These are phyloP conservation scores for Hippocampus zosterae DNA, from an alignment of 2,113 vertebrate species.

Conservation along the genomic window DNA sequence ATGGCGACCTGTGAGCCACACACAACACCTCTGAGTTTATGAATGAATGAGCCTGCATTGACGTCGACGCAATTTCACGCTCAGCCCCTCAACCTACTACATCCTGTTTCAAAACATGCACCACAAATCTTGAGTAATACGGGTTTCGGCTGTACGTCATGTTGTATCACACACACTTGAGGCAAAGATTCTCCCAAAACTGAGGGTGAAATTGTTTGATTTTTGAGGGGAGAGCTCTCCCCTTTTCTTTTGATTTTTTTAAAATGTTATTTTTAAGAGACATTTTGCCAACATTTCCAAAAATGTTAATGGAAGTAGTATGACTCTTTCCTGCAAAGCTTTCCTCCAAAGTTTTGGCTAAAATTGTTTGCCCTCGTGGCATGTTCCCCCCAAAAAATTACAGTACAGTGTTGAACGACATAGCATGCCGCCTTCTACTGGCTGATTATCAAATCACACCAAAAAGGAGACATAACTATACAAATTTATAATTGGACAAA, in stretches of 20 bases:
- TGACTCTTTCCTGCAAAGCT: background rate
- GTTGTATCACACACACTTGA: background rate
- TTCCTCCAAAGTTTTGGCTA: background rate
- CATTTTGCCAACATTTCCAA: no score
- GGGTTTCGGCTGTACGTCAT: background rate
- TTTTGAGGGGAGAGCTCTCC: no score
- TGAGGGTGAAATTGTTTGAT: background rate
- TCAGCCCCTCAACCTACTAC: constrained; percentile 37
- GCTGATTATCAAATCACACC: no score
- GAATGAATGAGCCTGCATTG: constrained; percentile 59
- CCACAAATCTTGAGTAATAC: constrained; percentile 29
- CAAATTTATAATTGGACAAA: no score
- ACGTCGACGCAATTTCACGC: constrained; percentile 47
- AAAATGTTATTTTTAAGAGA: no score
- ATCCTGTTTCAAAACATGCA: constrained; percentile 42
- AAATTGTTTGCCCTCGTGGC: background rate
- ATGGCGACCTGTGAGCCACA: constrained; percentile 58
- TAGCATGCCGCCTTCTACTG: no score
- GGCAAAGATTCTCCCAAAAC: background rate
- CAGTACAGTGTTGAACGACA: no score
- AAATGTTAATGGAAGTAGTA: no score
- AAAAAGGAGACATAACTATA: no score
- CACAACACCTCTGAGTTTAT: constrained; percentile 55
- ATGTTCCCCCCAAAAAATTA: no score
- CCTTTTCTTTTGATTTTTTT: no score